Percentiles rank a stretch among this genome's conserved stretches.
Conservation (phyloP, 2,888 invertebrate genomes). For the Perizoma flavofasciatum region DNA sequence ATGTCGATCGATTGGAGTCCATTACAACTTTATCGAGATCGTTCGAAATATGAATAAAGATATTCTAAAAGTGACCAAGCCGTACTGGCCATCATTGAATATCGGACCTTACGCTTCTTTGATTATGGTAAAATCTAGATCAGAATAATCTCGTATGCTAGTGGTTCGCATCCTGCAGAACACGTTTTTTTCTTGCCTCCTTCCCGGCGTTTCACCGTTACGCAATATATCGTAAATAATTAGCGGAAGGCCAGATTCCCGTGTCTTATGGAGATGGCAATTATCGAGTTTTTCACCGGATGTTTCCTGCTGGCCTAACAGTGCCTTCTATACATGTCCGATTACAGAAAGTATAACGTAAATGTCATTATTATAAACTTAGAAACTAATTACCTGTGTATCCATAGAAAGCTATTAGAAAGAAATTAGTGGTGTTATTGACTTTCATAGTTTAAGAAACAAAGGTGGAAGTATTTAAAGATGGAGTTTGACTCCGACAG, state of each 20-base stretch:
- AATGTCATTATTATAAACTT: constrained; percentile 35
- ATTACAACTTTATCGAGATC: constrained; percentile 75
- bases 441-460: too few species aligned
- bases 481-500: too few species aligned
- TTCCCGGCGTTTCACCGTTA: constrained; percentile 84
- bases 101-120: constrained; percentile 54
- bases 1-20: constrained; percentile 62
- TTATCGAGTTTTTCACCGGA: constrained; percentile 74
- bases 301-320: constrained; percentile 72
- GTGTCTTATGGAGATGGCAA: constrained; percentile 81
- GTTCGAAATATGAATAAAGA: constrained; percentile 81
- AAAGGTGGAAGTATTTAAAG: too few species aligned
- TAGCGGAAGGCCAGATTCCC: constrained; percentile 82
- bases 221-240: constrained; percentile 84
- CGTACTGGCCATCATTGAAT: constrained; percentile 45
- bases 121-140: constrained; percentile 56
- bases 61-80: constrained; percentile 77
- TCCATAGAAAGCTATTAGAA: too few species aligned
- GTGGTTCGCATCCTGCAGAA: constrained; percentile 74
- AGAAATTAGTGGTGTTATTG: too few species aligned
- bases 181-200: constrained; percentile 78
- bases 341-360: constrained; percentile 42
- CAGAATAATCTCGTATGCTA: constrained; percentile 52
- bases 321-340: constrained; percentile 56
- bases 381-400: constrained; percentile 43